Percentiles rank a stretch among this genome's conserved stretches.
Evolutionary conservation across 2,888 invertebrate genomes (phyloP).

Genomic region (Nemapogon koenigi): DNA sequence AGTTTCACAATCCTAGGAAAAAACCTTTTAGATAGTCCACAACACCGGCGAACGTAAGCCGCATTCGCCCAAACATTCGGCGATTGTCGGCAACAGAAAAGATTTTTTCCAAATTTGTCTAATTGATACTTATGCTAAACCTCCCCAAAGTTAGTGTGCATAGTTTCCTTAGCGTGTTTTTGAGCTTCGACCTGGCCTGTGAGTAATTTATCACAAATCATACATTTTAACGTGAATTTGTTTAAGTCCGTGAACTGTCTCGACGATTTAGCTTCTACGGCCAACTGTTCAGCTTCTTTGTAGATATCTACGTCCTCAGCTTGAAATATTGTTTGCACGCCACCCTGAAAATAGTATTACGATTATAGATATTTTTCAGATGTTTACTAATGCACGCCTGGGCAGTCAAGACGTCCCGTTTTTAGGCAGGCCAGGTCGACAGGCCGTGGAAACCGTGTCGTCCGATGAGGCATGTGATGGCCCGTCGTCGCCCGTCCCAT

Average conservation of each 20-base stretch:
- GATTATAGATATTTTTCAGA: background rate
- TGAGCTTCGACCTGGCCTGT: slow-evolving; percentile 85
- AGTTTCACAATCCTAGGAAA: no score
- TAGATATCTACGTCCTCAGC: slow-evolving; percentile 75
- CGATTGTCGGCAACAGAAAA: no score
- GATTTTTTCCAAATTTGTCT: background rate
- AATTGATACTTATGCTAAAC: slow-evolving; percentile 50
- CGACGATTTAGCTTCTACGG: slow-evolving; percentile 86
- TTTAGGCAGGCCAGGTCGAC: no score
- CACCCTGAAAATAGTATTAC: slow-evolving; percentile 62
- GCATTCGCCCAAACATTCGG: no score
- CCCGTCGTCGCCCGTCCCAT: no score
- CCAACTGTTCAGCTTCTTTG: slow-evolving; percentile 83
- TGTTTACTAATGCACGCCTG: no score
- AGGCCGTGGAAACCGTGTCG: no score
- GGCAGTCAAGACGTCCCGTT: no score
- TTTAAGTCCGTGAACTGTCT: slow-evolving; percentile 90
- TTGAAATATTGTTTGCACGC: slow-evolving; percentile 81
- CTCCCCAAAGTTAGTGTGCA: slow-evolving; percentile 83
- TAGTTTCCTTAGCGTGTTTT: slow-evolving; percentile 83
- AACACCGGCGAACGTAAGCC: no score
- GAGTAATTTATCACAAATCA: slow-evolving; percentile 77
- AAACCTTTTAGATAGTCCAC: no score
- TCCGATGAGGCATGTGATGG: no score
- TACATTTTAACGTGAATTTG: slow-evolving; percentile 84